A percentile compares a stretch with the other conserved stretches of the same genome.
Evolutionary conservation across 2,888 invertebrate species (phyloP).

Genomic region (Strigamia maritima): DNA sequence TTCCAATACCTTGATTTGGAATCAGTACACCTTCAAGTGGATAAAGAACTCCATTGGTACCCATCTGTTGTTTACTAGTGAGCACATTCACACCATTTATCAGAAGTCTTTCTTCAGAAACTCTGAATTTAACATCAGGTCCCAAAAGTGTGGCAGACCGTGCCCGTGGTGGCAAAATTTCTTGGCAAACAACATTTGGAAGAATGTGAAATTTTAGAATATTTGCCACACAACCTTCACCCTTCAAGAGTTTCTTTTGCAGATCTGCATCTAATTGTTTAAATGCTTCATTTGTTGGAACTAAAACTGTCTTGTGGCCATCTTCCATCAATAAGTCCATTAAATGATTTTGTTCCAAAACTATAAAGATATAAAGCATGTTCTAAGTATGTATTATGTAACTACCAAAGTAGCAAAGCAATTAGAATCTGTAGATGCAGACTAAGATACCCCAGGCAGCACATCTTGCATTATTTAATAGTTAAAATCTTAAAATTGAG

Average conservation of each 20-base stretch:
- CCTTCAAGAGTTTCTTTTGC: conserved; percentile 58
- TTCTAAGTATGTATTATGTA: no score
- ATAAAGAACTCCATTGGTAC: conserved; percentile 70
- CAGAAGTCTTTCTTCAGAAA: conserved; percentile 56
- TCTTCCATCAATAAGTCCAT: conserved; percentile 48
- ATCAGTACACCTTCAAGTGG: conserved; percentile 65
- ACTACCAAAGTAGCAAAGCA: no score
- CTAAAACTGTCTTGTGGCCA: conserved; percentile 59
- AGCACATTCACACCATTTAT: conserved; percentile 61
- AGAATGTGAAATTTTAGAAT: conserved; percentile 66
- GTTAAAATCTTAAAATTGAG: no score
- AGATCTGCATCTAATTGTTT: conserved; percentile 56
- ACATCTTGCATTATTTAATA: no score
- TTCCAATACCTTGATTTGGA: conserved; percentile 59
- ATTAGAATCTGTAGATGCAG: no score
- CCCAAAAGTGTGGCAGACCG: conserved; percentile 58
- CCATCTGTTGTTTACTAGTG: conserved; percentile 61
- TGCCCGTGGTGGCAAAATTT: conserved; percentile 60
- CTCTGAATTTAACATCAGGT: conserved; percentile 54
- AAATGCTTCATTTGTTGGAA: conserved; percentile 65
- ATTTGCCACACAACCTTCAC: conserved; percentile 62
- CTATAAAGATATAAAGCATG: background rate
- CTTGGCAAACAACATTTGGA: conserved; percentile 65
- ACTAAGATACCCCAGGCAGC: no score
- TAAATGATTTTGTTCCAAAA: background rate